A percentile compares a stretch with the other conserved stretches of the same genome.
Evolutionary conservation across 2,113 vertebrate genomes (phyloP).

Genomic region (Psilopogon haemacephalus): DNA sequence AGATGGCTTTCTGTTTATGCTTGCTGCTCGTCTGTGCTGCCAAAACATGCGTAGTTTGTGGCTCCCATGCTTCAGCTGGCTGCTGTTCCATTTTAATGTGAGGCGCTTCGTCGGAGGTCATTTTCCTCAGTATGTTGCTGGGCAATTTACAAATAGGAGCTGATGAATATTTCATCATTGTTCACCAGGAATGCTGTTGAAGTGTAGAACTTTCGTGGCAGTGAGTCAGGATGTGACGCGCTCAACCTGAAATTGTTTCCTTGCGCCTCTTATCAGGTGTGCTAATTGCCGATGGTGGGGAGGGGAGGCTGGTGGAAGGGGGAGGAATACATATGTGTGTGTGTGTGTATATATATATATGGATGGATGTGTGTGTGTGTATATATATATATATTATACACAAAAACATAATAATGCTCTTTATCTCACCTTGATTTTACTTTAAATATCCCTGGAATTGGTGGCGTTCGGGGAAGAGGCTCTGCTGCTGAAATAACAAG

Average conservation of each 20-base stretch:
- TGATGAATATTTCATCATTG: constrained; percentile 74
- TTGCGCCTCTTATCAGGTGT: background rate
- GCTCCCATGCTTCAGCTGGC: constrained; percentile 29
- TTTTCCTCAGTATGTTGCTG: constrained; percentile 50
- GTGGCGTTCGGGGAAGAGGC: background rate
- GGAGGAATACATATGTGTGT: background rate
- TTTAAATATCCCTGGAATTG: background rate
- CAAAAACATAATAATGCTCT: background rate
- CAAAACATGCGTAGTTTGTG: constrained; percentile 59
- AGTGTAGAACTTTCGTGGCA: constrained; percentile 31
- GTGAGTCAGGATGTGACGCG: background rate
- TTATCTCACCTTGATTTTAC: background rate
- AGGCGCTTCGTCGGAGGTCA: constrained; percentile 41
- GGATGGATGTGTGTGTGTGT: no score
- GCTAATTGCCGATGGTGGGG: background rate
- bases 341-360: no score
- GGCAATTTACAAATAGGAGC: constrained; percentile 56
- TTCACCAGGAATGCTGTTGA: constrained; percentile 57
- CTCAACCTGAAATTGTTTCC: constrained; percentile 4
- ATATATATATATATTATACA: background rate
- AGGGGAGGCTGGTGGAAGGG: background rate
- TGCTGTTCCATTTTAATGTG: constrained; percentile 46
- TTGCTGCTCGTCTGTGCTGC: constrained; percentile 62
- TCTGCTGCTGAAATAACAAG: background rate
- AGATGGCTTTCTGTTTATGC: constrained; percentile 51